These are phyloP conservation scores for Astatotilapia flaviijosephi DNA, from an alignment of 2,113 vertebrate species.

Conservation along the genomic window DNA sequence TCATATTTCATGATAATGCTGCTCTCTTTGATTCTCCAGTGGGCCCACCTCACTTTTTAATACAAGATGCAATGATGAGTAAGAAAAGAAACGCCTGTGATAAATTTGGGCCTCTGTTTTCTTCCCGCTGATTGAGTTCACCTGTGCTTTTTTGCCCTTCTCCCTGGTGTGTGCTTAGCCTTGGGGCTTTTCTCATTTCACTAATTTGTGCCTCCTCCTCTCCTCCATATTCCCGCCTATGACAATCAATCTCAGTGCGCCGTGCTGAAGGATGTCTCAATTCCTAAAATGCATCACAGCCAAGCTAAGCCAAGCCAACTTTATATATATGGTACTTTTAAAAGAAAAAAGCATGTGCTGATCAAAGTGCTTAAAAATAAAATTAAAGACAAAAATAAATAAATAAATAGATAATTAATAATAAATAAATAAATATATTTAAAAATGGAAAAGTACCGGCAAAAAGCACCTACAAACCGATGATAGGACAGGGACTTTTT, in stretches of 20 bases:
- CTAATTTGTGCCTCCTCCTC: not conserved
- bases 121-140: not conserved
- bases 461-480: not conserved
- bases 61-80: not conserved
- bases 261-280: not conserved
- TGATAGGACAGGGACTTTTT: not conserved
- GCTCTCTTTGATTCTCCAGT: not conserved
- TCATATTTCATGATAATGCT: not conserved
- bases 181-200: not conserved
- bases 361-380: not conserved
- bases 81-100: not conserved
- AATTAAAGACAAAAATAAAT: not conserved
- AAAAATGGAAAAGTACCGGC: not conserved
- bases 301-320: not conserved
- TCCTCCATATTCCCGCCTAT: not conserved
- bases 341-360: not conserved
- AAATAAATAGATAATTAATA: not conserved
- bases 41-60: not conserved
- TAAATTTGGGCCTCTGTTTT: not conserved
- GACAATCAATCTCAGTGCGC: not conserved
- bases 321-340: not conserved
- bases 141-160: not conserved
- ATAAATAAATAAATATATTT: not conserved
- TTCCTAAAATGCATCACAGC: not conserved
- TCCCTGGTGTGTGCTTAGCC: not conserved